These are phyloP conservation scores for Bradypus variegatus DNA, from an alignment of 2,797 vertebrate genomes.

Conservation along the genomic window DNA sequence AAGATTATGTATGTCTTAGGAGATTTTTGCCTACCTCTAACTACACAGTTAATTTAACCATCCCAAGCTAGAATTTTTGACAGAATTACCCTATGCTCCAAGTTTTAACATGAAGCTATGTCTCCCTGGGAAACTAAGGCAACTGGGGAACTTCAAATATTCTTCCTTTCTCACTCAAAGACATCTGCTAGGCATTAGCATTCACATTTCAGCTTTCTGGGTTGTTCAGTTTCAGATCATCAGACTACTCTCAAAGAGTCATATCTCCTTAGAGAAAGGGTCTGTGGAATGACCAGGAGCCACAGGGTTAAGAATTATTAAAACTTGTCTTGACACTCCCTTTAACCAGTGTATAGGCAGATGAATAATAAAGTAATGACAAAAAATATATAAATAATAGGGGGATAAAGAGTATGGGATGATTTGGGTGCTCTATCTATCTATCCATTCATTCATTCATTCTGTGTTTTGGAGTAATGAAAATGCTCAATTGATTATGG, in stretches of 20 bases:
- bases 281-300: not conserved
- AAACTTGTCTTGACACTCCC: not conserved
- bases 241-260: not conserved
- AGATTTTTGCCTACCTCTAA: not conserved
- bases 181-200: not conserved
- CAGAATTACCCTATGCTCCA: not conserved
- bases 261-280: not conserved
- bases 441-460: too few species aligned
- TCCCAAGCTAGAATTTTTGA: rapidly evolving
- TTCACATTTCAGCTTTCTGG: not conserved
- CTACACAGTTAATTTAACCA: not conserved
- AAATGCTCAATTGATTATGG: too few species aligned
- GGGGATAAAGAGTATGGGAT: too few species aligned
- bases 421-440: too few species aligned
- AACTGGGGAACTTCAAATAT: not conserved
- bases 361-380: too few species aligned
- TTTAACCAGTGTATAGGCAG: too few species aligned
- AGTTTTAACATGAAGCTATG: not conserved
- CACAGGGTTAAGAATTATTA: not conserved
- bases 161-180: not conserved
- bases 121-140: not conserved
- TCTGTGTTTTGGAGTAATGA: too few species aligned
- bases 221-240: not conserved
- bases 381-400: too few species aligned
- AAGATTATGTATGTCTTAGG: not conserved